Evolutionary conservation across 2,797 vertebrate genomes (phyloP), one percentile per base, ranked within the genome.

Genomic region (Selene dorsalis): DNA sequence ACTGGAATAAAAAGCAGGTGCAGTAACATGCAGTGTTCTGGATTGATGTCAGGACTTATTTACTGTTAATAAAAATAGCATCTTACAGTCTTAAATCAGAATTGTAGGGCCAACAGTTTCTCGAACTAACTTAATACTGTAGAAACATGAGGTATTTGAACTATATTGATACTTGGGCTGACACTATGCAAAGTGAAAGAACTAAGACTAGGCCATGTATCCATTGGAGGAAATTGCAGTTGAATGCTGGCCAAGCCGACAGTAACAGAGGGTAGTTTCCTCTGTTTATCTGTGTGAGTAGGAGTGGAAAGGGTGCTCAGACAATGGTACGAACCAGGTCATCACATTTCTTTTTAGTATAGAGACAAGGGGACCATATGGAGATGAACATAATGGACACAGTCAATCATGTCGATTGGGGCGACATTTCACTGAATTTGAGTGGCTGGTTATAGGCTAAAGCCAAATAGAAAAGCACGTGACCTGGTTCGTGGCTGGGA

Each of bases 311-410:
- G 84, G 77, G 85, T 87, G 83, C 74, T 80, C 79, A 89, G 79
- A 95, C 94, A 95, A 95, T 93, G 28, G 92, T 82, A 91, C 67
- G 16, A 82, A 94, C 92, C 82, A 94, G 93, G 61, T 95, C 94
- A 94, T 95, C 94, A 95, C 93, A 92, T 95, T 95, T 93, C 92
- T 91, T 90, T 94, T 93, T 83, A 89, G 89, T 91, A 73, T 89
- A 89, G 86, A 86, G 82, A 82, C 84, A 86, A 88, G 83, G 65
- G 87, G 86, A 88, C 72, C 80, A 16, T 92, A 88, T 91, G 82
- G 86, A 89, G 91, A 87, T 76, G 81, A 90, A 81, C 89, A 94
- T 84, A 92, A 94, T 90, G 89, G 87, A 82, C 62, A 59, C 71
- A 65, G 60, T 69, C 53, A 39, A 75, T 63, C 62, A 5, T 43